Percentiles rank a stretch among this genome's conserved stretches.
Conservation (phyloP, 2,888 invertebrate species). For the Rhogogaster chlorosoma region DNA sequence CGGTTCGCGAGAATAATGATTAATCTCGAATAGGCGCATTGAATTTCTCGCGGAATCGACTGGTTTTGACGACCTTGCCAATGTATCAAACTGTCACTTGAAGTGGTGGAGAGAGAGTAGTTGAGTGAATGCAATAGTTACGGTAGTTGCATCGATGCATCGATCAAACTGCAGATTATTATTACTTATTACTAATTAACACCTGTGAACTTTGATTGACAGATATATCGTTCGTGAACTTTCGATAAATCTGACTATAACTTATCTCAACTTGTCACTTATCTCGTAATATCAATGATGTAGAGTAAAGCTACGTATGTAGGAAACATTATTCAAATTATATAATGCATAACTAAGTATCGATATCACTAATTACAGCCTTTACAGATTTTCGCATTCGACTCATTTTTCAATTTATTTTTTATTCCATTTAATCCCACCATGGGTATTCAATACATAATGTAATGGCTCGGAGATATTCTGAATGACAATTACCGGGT, state of each 20-base stretch:
- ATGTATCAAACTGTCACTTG: not conserved
- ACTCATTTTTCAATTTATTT: not conserved
- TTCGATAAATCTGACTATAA: not conserved
- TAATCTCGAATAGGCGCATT: not conserved
- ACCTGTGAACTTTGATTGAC: not conserved
- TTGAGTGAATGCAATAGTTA: conserved; percentile 1
- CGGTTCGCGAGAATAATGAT: not conserved
- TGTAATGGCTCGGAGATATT: not conserved
- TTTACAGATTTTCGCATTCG: not conserved
- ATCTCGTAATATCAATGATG: not conserved
- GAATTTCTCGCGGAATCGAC: not conserved
- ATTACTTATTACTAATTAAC: not conserved
- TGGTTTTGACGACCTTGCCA: not conserved
- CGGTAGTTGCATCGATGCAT: not conserved
- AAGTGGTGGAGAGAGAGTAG: not conserved
- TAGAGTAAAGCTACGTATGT: not conserved
- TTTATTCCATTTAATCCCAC: too few relatives aligned
- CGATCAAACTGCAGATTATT: not conserved
- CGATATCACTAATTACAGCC: not conserved
- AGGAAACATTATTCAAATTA: not conserved
- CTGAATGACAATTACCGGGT: not conserved
- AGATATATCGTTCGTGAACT: not conserved
- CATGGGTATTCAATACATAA: too few relatives aligned
- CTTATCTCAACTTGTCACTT: not conserved
- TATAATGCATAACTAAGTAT: not conserved